phyloP scores from a whole-genome alignment of 2,888 invertebrate species.

The Scrobipalpa costella region DNA sequence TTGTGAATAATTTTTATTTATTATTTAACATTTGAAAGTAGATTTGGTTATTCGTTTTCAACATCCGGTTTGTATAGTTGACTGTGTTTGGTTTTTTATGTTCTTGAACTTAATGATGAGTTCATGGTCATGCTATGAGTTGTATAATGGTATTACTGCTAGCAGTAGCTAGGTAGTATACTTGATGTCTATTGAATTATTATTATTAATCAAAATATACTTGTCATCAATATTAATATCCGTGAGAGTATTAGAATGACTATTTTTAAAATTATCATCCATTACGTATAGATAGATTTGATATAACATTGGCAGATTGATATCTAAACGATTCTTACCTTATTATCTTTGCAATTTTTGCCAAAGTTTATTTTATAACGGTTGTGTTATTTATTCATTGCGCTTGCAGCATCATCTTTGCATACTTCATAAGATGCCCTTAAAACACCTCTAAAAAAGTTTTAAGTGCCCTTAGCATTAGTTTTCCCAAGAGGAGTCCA shows the following conservation, averaged over 20 bases:
- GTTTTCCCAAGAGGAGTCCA: slow-evolving; percentile 41
- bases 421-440: background rate
- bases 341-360: background rate
- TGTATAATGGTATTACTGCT: background rate
- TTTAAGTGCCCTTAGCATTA: slow-evolving; percentile 23
- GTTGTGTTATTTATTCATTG: background rate
- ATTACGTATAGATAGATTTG: too few species aligned
- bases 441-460: background rate
- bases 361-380: background rate
- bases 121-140: background rate
- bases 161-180: too few species aligned
- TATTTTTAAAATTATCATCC: too few species aligned
- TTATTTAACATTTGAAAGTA: background rate
- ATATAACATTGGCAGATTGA: too few species aligned
- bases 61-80: background rate
- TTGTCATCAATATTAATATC: background rate
- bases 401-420: background rate
- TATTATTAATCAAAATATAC: background rate
- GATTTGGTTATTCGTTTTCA: background rate
- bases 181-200: background rate
- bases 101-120: background rate
- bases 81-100: background rate
- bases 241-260: too few species aligned
- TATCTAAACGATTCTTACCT: background rate
- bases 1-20: background rate